Conservation (phyloP, 2,113 vertebrate species). For the Mirounga angustirostris region DNA sequence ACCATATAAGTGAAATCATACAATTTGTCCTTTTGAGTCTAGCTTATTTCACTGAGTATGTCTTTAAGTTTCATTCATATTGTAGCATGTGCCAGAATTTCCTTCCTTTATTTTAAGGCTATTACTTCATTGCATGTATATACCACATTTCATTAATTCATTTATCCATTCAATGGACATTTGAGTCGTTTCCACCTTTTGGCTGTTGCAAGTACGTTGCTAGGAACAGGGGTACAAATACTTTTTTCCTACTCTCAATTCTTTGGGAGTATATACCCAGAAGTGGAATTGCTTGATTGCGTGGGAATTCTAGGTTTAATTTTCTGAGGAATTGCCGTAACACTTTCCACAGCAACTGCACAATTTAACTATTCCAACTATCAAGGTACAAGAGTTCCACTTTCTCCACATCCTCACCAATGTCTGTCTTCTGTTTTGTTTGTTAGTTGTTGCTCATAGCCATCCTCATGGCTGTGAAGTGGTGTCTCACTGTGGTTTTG, state of each 20-base stretch:
- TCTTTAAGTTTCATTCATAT: not conserved
- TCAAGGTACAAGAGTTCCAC: not conserved
- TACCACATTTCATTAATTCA: not conserved
- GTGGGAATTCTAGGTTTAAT: not conserved
- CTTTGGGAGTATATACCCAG: not conserved
- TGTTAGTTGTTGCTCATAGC: not conserved
- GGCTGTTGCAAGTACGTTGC: not conserved
- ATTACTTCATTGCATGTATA: not conserved
- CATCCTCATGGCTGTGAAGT: not conserved
- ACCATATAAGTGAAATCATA: not conserved
- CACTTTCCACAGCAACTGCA: not conserved
- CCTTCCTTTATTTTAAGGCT: not conserved
- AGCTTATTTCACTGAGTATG: not conserved
- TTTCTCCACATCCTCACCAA: not conserved
- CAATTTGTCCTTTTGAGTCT: not conserved
- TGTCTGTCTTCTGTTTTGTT: not conserved
- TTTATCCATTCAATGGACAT: not conserved
- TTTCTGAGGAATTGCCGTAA: not conserved
- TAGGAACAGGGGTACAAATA: not conserved
- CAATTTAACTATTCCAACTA: not conserved
- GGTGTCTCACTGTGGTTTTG: not conserved
- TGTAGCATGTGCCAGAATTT: not conserved
- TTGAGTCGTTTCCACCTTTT: not conserved
- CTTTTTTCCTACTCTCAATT: not conserved
- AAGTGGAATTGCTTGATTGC: not conserved